These are phyloP conservation scores for Nansenia antarctica DNA, from an alignment of 2,113 vertebrate genomes.

Conservation along the genomic window DNA sequence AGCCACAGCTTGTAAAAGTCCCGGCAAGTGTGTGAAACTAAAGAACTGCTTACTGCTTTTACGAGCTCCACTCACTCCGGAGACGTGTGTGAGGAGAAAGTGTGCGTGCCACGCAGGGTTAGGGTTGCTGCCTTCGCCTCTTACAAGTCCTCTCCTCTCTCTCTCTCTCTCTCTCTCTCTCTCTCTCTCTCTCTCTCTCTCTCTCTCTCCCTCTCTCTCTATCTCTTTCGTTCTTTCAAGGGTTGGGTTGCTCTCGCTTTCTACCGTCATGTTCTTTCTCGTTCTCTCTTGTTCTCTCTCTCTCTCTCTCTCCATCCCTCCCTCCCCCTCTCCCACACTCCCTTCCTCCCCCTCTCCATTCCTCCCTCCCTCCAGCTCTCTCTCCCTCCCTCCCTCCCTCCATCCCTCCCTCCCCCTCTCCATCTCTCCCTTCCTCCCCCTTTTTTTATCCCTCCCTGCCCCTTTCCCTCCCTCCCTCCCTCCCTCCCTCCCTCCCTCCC, in stretches of 20 bases:
- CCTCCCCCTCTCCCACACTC: not conserved
- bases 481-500: not conserved
- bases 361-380: not conserved
- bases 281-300: not conserved
- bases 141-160: not conserved
- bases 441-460: not conserved
- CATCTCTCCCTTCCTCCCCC: not conserved
- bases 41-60: slow-evolving; percentile 60
- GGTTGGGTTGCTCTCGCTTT: not conserved
- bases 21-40: slow-evolving; percentile 48
- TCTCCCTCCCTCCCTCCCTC: not conserved
- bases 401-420: not conserved
- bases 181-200: not conserved
- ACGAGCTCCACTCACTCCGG: slow-evolving; percentile 39
- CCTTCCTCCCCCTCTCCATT: not conserved
- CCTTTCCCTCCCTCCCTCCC: not conserved
- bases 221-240: not conserved
- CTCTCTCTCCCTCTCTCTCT: not conserved
- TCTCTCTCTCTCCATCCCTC: not conserved
- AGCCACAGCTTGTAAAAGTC: slow-evolving; percentile 62
- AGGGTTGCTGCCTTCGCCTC: not conserved
- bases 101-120: not conserved
- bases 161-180: not conserved
- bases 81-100: not conserved
- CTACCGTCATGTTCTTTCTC: not conserved